phyloP scores from a whole-genome alignment of 2,113 vertebrate genomes.

The Pheucticus melanocephalus region DNA sequence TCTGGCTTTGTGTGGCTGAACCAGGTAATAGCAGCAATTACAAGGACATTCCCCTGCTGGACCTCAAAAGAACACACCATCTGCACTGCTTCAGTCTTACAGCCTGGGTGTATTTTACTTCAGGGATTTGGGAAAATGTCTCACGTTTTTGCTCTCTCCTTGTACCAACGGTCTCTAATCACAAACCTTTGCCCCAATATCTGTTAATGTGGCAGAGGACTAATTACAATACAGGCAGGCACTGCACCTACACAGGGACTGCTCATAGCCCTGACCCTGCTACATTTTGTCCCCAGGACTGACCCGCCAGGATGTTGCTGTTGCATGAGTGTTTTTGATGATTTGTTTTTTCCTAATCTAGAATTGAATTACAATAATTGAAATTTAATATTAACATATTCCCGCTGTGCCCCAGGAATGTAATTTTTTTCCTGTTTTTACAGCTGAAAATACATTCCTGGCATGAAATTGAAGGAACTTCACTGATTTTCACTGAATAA shows the following conservation, averaged over 20 bases:
- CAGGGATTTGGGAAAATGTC: not conserved
- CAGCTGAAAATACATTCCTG: not conserved
- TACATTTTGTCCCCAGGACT: not conserved
- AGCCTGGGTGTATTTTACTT: not conserved
- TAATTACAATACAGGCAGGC: not conserved
- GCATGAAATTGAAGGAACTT: not conserved
- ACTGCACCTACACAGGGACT: not conserved
- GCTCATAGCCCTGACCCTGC: accelerated
- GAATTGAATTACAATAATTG: not conserved
- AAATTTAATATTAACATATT: not conserved
- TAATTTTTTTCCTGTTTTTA: not conserved
- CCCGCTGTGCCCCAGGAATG: not conserved
- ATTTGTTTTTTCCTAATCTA: not conserved
- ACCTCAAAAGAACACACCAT: not conserved
- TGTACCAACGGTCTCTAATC: not conserved
- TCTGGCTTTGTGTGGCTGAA: not conserved
- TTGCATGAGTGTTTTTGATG: not conserved
- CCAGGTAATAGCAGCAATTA: not conserved
- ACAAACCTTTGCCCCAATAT: not conserved
- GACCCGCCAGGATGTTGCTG: not conserved
- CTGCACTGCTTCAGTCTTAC: not conserved
- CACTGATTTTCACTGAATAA: not conserved
- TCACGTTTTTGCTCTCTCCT: not conserved
- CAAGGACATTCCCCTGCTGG: not conserved
- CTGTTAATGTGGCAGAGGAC: not conserved